phyloP scores from a whole-genome alignment of 2,888 invertebrate genomes.

The Lithophane semibrunnea region DNA sequence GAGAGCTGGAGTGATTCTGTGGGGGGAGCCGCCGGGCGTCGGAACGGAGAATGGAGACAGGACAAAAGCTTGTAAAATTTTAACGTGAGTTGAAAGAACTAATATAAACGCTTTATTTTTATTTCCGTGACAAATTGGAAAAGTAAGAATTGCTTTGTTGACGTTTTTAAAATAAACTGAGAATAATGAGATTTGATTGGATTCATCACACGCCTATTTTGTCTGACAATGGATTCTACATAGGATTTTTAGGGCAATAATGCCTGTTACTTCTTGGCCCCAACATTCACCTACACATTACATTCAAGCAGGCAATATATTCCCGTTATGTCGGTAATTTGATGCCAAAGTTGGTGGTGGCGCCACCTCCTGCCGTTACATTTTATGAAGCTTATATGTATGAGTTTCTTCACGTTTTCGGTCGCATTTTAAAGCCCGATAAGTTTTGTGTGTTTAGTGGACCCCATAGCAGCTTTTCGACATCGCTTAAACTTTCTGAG shows the following conservation, averaged over 20 bases:
- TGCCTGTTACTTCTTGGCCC: not conserved
- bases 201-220: not conserved
- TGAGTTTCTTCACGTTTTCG: conserved; percentile 29
- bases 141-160: conserved; percentile 7
- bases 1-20: conserved; percentile 22
- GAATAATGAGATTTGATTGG: not conserved
- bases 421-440: conserved; percentile 8
- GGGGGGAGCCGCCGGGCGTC: conserved; percentile 28
- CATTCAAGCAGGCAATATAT: conserved; percentile 25
- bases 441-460: not conserved
- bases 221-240: not conserved
- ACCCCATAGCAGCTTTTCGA: not conserved
- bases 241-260: not conserved
- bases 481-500: not conserved
- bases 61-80: conserved; percentile 41
- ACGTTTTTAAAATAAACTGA: not conserved
- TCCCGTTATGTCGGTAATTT: conserved; percentile 55
- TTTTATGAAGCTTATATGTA: conserved; percentile 55
- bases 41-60: conserved; percentile 12
- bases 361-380: conserved; percentile 53
- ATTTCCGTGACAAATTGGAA: conserved; percentile 35
- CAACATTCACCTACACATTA: conserved; percentile 3
- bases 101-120: conserved; percentile 36
- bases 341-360: conserved; percentile 54
- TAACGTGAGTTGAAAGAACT: conserved; percentile 44